These are phyloP conservation scores for Conistra vaccinii DNA, from an alignment of 2,888 invertebrate genomes.

Conservation along the genomic window DNA sequence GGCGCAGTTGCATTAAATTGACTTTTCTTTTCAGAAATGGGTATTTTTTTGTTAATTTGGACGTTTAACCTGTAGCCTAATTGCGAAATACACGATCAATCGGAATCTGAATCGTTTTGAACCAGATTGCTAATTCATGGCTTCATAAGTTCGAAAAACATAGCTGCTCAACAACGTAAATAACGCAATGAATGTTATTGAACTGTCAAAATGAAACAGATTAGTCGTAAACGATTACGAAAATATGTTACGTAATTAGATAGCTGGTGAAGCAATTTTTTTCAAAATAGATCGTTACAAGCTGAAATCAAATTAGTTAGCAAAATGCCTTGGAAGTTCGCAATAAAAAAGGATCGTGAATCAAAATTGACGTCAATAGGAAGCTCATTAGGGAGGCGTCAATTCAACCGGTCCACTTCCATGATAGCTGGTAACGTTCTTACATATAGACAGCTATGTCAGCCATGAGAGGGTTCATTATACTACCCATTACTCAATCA, in stretches of 20 bases:
- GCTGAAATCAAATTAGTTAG: constrained; percentile 39
- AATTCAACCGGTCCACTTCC: constrained; percentile 34
- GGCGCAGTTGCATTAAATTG: background rate
- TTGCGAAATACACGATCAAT: too few relatives aligned
- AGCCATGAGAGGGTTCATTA: constrained; percentile 5
- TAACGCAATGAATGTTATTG: too few relatives aligned
- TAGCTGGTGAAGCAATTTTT: constrained; percentile 6
- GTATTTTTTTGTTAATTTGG: background rate
- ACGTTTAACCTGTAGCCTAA: background rate
- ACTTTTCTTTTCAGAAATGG: background rate
- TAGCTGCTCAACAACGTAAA: too few relatives aligned
- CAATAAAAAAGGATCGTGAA: constrained; percentile 53
- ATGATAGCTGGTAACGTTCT: constrained; percentile 4
- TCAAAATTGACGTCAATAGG: constrained; percentile 59
- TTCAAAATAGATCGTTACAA: constrained; percentile 17
- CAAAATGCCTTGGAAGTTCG: constrained; percentile 18
- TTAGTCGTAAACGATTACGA: too few relatives aligned
- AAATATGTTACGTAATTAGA: too few relatives aligned
- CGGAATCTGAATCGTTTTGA: too few relatives aligned
- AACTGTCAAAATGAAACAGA: too few relatives aligned
- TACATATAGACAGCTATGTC: constrained; percentile 17
- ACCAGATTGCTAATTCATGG: too few relatives aligned
- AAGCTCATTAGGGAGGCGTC: constrained; percentile 49
- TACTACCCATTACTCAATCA: background rate
- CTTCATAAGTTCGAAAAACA: too few relatives aligned